Base-by-base conservation (phyloP, 2,888 invertebrate genomes). In the Liodrosophila aerea region DNA sequence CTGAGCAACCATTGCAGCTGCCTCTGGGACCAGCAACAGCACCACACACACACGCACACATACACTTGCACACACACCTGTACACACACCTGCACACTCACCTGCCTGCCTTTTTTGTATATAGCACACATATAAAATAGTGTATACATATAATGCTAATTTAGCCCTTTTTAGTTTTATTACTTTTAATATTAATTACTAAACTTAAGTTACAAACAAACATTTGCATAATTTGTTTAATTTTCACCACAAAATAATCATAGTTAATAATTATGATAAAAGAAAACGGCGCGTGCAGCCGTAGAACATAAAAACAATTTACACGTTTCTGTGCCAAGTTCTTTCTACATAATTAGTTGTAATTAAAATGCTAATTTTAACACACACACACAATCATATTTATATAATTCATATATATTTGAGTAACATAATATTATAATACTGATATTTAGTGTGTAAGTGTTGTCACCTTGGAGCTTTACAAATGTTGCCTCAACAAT, bases 381-480 rank as follows among this genome's bases (percentile, higher is more conserved):
- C 47, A 65, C n/a, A 45, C 22, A 58, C 12, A 44, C 41, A 47
- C 46, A 62, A 36, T 40, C 22, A 64, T 62, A 66, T 44, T 40
- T 44, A 59, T 51, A 15, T 45, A 57, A 29, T 47, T 22, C 2
- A 22, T 22, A 22, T 2, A 22, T 2, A 22, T 4, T 22, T 22
- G 5, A 22, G 22, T 5, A 22, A 22, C 22, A 22, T 22, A 22
- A 22, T 22, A 5, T 4, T 22, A 22, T 22, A 22, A 22, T n/a
- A n/a, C n/a, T n/a, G n/a, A n/a, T n/a, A n/a, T n/a, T 22, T 81
- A 77, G 71, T 13, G 22, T 33, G 13, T 83, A 83, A 83, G 83
- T 83, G 84, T 87, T 82, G 85, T 75, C 85, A 82, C 84, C 87
- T 76, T 83, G 85, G 87, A 83, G 83, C 83, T 83, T 83, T 83